Base-by-base conservation (phyloP, 2,113 vertebrate genomes). In the Proteles cristata region DNA sequence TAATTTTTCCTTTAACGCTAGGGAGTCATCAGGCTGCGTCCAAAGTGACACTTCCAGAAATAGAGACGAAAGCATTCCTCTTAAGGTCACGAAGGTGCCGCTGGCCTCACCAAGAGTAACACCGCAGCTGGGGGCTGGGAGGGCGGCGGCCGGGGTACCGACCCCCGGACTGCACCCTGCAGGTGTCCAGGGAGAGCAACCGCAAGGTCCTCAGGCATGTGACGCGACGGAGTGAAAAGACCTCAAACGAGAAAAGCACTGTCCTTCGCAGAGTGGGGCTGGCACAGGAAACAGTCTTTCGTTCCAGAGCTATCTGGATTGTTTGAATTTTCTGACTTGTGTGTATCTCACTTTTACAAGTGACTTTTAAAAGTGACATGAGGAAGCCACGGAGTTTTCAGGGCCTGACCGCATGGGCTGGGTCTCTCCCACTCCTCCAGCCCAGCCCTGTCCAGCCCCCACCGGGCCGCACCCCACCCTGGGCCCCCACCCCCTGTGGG, bases 181-280 rank as follows among this genome's bases (percentile, higher is more conserved):
- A 11, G 66, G n/a, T 19, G 58, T 33, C 45, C 45, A 2, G 9
- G 58, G 69, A 39, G 21, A 61, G 58, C 21, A 17, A 31, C 28
- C 12, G 0, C 1, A 14, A 43, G 12, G 50, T 55, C 11, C 43
- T 31, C 3, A 1, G 0, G 21, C 1, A 15, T 8, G 1, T 16
- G 35, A 4, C 35, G 2, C 43, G 55, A 76, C 28, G 1, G 7
- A 4, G n/a, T 10, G 43, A 26, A 88, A 26, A 88, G 19, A 15
- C 23, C 43, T 5, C 3, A 65, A 16, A 10, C 21, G 74, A n/a
- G 65, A 5, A 17, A 33, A 53, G 6, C 7, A 1, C 4, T 33
- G 19, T 26, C 4, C 26, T 77, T 31, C 39, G 55, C 68, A 35
- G 93, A 5, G 39, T 0, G 26, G 50, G 6, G 39, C 61, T 80